Percentiles rank a stretch among this genome's conserved stretches.
Conservation (phyloP, 1,140 invertebrate genomes). For the Proctacanthus coquilletti region DNA sequence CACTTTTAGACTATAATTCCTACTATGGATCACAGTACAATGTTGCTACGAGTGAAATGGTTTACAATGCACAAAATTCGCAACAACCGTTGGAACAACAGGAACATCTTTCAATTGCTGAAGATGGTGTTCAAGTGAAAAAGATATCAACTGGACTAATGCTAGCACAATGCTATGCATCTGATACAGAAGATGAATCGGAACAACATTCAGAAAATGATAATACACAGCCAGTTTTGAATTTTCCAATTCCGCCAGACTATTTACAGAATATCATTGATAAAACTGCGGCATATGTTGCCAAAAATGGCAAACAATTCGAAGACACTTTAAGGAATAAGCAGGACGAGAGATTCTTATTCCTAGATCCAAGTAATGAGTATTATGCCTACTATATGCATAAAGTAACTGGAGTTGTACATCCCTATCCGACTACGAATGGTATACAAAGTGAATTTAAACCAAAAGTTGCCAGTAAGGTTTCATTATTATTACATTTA, state of each 20-base stretch:
- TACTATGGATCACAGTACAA: too few species aligned
- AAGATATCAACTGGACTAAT: conserved; percentile 35
- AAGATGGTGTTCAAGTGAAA: conserved; percentile 11
- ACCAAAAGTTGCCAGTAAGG: neutral
- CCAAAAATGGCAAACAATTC: conserved; percentile 86
- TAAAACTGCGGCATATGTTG: conserved; percentile 90
- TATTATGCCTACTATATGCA: conserved; percentile 62
- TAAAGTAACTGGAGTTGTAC: conserved; percentile 31
- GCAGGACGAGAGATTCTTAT: conserved; percentile 70
- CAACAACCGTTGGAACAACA: conserved; percentile 20
- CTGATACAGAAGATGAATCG: conserved; percentile 35
- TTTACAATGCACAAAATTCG: conserved; percentile 1
- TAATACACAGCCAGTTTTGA: conserved; percentile 24
- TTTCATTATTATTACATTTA: neutral
- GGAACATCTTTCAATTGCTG: conserved; percentile 6
- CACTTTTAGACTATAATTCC: too few species aligned
- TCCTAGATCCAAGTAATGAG: conserved; percentile 54
- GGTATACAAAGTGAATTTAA: conserved; percentile 2
- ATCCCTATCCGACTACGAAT: conserved; percentile 6
- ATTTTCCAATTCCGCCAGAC: conserved; percentile 49
- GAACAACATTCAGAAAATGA: conserved; percentile 24
- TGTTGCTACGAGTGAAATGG: too few species aligned
- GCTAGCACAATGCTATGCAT: conserved; percentile 40
- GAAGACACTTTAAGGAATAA: conserved; percentile 76
- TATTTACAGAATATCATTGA: conserved; percentile 80